Evolutionary conservation across 2,888 invertebrate genomes (phyloP).

Genomic region (Caenorhabditis zanzibari): DNA sequence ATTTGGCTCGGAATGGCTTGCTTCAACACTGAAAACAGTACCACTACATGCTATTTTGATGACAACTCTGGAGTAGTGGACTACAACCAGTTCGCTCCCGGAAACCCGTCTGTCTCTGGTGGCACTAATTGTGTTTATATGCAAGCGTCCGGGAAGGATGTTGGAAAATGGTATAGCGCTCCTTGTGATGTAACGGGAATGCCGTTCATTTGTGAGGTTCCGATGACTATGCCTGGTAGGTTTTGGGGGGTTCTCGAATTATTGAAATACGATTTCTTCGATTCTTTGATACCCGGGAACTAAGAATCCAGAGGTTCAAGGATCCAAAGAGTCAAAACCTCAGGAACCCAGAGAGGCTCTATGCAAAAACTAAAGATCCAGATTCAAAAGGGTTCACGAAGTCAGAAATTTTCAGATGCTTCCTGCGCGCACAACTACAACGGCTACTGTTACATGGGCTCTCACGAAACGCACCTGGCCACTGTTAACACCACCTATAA

Average conservation of each 20-base stretch:
- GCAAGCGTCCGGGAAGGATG: background rate
- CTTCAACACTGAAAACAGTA: constrained; percentile 9
- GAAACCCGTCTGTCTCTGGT: constrained; percentile 4
- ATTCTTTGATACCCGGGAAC: too few species aligned
- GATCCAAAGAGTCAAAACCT: too few species aligned
- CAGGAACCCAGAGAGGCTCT: too few species aligned
- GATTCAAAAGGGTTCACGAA: too few species aligned
- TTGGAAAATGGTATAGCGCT: constrained; percentile 19
- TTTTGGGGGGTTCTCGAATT: background rate
- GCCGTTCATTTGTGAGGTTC: constrained; percentile 20
- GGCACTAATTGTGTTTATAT: constrained; percentile 13
- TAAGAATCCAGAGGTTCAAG: too few species aligned
- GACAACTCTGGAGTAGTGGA: constrained; percentile 6
- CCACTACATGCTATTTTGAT: constrained; percentile 20
- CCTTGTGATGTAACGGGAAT: constrained; percentile 14
- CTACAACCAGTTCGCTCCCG: constrained; percentile 14
- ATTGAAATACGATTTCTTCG: too few species aligned
- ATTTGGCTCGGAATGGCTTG: constrained; percentile 36
- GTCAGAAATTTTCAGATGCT: constrained; percentile 16
- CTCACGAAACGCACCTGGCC: background rate
- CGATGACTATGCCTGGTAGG: background rate
- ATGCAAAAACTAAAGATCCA: too few species aligned
- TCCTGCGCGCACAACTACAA: constrained; percentile 31
- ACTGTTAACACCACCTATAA: background rate
- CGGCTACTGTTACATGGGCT: constrained; percentile 30